These are phyloP conservation scores for Botrylloides violaceus DNA, from an alignment of 23 tunicate genomes.

Conservation along the genomic window DNA sequence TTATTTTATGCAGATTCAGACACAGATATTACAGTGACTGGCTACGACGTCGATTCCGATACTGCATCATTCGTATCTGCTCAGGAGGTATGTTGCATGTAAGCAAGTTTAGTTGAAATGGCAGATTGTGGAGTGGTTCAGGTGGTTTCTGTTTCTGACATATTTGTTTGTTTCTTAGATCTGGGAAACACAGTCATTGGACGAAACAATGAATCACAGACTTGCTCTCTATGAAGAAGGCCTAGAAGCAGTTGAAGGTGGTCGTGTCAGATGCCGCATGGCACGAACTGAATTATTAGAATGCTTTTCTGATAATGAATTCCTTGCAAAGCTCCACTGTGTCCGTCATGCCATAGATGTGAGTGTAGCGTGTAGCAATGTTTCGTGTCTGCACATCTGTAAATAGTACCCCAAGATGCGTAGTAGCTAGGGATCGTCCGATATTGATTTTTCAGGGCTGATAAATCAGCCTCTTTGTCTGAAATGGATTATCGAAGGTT, in stretches of 20 bases:
- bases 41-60: slow-evolving; percentile 52
- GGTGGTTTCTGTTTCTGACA: too few relatives aligned
- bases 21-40: slow-evolving; percentile 81
- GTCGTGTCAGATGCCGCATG: slow-evolving; percentile 53
- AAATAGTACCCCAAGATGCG: too few relatives aligned
- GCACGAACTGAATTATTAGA: slow-evolving; percentile 45
- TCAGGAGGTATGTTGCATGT: slow-evolving; percentile 35
- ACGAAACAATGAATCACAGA: neutral
- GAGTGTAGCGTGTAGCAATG: slow-evolving; percentile 5
- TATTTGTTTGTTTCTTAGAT: too few relatives aligned
- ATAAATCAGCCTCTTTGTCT: too few relatives aligned
- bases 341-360: slow-evolving; percentile 68
- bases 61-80: slow-evolving; percentile 62
- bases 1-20: slow-evolving; percentile 50
- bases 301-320: slow-evolving; percentile 76
- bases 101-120: too few relatives aligned
- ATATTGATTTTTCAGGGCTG: too few relatives aligned
- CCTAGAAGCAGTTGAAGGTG: slow-evolving; percentile 50
- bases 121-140: too few relatives aligned
- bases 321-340: slow-evolving; percentile 78
- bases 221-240: slow-evolving; percentile 57
- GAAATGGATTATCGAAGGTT: too few relatives aligned
- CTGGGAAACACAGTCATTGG: slow-evolving; percentile 58
- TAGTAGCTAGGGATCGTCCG: too few relatives aligned
- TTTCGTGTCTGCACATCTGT: too few relatives aligned